Percentiles rank a stretch among this genome's conserved stretches.
Conservation (phyloP, 2,888 invertebrate genomes). For the Drosophila ochracea region DNA sequence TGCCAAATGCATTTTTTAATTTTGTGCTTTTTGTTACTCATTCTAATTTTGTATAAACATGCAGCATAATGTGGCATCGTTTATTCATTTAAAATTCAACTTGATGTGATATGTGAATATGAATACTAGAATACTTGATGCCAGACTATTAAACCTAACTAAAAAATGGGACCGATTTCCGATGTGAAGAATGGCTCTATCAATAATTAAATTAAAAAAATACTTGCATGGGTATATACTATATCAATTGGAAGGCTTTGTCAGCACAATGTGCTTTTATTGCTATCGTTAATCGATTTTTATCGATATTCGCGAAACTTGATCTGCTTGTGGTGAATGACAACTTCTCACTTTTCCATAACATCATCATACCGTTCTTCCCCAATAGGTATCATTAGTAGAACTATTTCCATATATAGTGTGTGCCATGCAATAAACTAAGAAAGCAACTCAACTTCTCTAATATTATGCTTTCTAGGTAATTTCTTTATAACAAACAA, state of each 20-base stretch:
- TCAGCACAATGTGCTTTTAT: not conserved
- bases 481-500: not conserved
- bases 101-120: not conserved
- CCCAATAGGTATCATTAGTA: no score
- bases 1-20: constrained; percentile 32
- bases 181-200: not conserved
- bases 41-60: constrained; percentile 59
- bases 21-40: constrained; percentile 11
- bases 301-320: not conserved
- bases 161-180: rapidly evolving
- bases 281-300: not conserved
- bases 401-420: not conserved
- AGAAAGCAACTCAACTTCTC: not conserved
- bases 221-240: not conserved
- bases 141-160: not conserved
- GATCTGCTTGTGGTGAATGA: not conserved
- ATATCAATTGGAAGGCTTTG: not conserved
- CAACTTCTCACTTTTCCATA: not conserved
- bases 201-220: not conserved
- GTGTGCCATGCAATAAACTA: not conserved
- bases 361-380: not conserved
- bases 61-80: constrained; percentile 42
- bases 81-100: not conserved
- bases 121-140: not conserved
- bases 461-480: not conserved